These are phyloP conservation scores for Anas platyrhynchos DNA, from an alignment of 2,113 vertebrate species.

Conservation along the genomic window DNA sequence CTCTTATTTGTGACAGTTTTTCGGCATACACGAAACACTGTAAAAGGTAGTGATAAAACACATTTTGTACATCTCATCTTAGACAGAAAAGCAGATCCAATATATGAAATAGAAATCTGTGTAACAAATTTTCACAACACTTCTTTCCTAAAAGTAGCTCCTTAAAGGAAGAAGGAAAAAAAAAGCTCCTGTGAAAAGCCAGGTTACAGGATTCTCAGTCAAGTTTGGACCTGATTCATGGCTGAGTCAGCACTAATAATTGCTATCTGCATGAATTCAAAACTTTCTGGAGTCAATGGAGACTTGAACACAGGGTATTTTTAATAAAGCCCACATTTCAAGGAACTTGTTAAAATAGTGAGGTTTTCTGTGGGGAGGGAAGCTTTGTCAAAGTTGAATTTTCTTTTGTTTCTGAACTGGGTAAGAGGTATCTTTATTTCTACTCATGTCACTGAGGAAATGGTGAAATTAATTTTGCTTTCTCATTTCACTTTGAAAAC, in stretches of 20 bases:
- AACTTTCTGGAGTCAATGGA: neutral
- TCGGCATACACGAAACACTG: neutral
- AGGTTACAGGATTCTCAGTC: neutral
- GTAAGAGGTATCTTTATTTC: neutral
- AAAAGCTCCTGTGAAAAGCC: neutral
- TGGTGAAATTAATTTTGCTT: neutral
- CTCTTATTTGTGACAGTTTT: neutral
- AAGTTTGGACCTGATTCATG: neutral
- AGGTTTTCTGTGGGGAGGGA: slow-evolving; percentile 9
- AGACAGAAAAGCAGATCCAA: neutral
- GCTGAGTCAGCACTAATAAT: slow-evolving; percentile 11
- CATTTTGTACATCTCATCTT: neutral
- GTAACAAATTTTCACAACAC: neutral
- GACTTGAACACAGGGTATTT: neutral
- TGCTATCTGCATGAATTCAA: neutral
- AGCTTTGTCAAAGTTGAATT: neutral
- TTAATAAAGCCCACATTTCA: neutral
- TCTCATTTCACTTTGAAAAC: neutral
- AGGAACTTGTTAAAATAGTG: neutral
- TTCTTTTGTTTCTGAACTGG: neutral
- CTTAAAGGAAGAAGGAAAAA: neutral
- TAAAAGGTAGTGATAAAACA: neutral
- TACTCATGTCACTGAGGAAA: neutral
- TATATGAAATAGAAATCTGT: neutral
- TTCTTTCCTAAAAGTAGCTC: neutral